phyloP scores from a whole-genome alignment of 1,140 invertebrate genomes.

The Dinoponera quadriceps region DNA sequence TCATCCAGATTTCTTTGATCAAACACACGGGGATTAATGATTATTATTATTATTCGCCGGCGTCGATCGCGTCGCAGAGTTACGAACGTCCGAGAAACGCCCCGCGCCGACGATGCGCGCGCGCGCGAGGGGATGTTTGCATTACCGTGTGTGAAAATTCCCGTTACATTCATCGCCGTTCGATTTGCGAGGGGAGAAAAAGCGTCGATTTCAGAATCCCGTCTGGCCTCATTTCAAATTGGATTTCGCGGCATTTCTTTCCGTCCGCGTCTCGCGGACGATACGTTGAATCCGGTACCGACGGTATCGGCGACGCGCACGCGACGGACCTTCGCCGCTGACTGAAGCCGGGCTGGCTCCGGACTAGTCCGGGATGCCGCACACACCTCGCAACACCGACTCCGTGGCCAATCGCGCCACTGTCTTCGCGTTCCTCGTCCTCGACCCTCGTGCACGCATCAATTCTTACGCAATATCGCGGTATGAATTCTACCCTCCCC shows the following conservation, averaged over 20 bases:
- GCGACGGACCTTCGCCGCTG: conserved; percentile 60
- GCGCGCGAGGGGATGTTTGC: no score
- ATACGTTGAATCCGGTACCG: not conserved
- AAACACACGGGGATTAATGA: no score
- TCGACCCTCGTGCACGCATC: conserved; percentile 33
- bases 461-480: conserved; percentile 48
- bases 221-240: not conserved
- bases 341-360: conserved; percentile 57
- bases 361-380: conserved; percentile 47
- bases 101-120: no score
- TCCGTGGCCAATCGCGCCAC: conserved; percentile 24
- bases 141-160: no score
- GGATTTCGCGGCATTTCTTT: not conserved
- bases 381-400: conserved; percentile 41
- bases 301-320: conserved; percentile 43
- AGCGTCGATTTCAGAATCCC: no score
- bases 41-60: no score
- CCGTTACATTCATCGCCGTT: no score
- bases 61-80: no score
- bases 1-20: no score
- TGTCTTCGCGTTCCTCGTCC: conserved; percentile 43
- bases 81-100: no score
- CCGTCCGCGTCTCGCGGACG: not conserved
- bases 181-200: no score
- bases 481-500: conserved; percentile 10